Base-by-base conservation (phyloP, 2,888 invertebrate genomes). In the Crossocerus cetratus region DNA sequence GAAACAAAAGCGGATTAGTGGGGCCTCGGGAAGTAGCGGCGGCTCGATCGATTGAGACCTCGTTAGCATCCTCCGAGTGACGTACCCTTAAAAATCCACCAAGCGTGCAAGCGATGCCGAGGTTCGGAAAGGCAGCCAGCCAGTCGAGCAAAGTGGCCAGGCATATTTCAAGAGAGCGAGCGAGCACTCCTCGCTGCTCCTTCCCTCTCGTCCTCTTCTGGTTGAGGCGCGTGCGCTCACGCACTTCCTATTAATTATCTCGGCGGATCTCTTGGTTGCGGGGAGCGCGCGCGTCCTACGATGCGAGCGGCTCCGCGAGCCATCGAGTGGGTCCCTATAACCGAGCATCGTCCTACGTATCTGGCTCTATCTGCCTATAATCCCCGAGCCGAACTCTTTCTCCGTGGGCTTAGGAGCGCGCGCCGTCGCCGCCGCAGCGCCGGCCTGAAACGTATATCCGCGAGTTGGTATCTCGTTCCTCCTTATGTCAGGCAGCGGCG, bases 341-440 rank as follows among this genome's bases (percentile, higher is more conserved):
- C 70, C 60, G 32, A 45, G 65, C 74, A 32, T 54, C 78, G 72
- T 80, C 80, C 79, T 80, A 80, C 79, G 80, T 79, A 80, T 80
- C 79, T 76, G 64, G 4, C n/a, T 71, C 67, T 77, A 78, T 80
- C 80, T 80, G 77, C 80, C 80, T 80, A 80, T 80, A 80, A 80
- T 80, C 80, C 75, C 80, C 77, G 45, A 32, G 32, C 23, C 65
- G 55, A 61, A 60, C 56, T 72, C 69, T 71, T 80, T 75, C 65
- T 65, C 67, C 42, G 32, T 32, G 32, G 32, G 0, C 8, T n/a
- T n/a, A n/a, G 2, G 23, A 23, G 23, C 23, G 23, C 32, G 32
- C 32, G 32, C 32, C n/a, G n/a, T n/a, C n/a, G 32, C 32, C 5
- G 0, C 2, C 3, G 32, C 32, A 8, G 32, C 32, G 32, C 32